A percentile compares a stretch with the other conserved stretches of the same genome.
phyloP scores from a whole-genome alignment of 2,797 vertebrate species.

The Melanogrammus aeglefinus region DNA sequence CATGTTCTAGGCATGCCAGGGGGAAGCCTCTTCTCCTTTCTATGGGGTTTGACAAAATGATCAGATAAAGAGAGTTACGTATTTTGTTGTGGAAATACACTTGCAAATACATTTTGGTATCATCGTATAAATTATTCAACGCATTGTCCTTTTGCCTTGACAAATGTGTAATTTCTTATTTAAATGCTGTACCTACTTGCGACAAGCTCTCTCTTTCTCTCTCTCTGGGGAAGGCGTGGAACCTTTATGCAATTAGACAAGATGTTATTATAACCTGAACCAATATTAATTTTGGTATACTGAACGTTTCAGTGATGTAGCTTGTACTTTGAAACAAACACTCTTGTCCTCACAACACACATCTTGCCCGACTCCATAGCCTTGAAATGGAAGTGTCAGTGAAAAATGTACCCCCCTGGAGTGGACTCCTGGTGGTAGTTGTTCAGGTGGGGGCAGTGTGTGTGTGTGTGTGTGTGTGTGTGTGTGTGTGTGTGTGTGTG shows the following conservation, averaged over 20 bases:
- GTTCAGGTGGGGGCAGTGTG: constrained; percentile 34
- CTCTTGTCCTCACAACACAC: constrained; percentile 34
- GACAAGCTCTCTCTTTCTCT: neutral
- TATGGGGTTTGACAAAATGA: neutral
- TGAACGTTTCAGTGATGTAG: neutral
- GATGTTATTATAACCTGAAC: neutral
- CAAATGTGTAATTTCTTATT: neutral
- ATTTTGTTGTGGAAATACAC: neutral
- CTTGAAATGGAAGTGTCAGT: constrained; percentile 34
- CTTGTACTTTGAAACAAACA: constrained; percentile 22
- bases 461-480: neutral
- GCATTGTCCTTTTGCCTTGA: neutral
- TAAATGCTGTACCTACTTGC: neutral
- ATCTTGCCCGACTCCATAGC: constrained; percentile 29
- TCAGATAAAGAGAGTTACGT: neutral
- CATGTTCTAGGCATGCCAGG: neutral
- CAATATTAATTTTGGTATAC: neutral
- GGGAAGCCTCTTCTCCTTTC: neutral
- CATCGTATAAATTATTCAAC: neutral
- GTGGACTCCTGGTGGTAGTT: constrained; percentile 36
- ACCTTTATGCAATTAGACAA: neutral
- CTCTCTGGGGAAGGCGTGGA: neutral
- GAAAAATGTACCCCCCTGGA: constrained; percentile 35
- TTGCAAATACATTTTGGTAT: neutral
- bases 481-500: neutral